Percentiles rank a stretch among this genome's conserved stretches.
phyloP scores from a whole-genome alignment of 1,140 invertebrate species.

The Telenomus remus region DNA sequence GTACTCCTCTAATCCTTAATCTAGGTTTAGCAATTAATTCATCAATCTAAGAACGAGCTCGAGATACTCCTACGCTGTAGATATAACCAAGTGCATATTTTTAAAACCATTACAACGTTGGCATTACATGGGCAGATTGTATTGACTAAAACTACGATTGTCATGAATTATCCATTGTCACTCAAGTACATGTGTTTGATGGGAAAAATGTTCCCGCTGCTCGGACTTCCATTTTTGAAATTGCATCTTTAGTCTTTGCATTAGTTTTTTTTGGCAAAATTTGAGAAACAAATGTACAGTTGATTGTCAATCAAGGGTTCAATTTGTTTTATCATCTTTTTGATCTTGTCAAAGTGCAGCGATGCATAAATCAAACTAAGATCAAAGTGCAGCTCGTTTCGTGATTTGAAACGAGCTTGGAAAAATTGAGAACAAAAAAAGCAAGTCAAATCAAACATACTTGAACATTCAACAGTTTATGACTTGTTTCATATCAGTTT shows the following conservation, averaged over 20 bases:
- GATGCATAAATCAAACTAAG: constrained; percentile 52
- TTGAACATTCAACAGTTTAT: constrained; percentile 11
- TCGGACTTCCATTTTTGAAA: constrained; percentile 54
- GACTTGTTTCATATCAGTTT: too few species aligned
- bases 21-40: constrained; percentile 17
- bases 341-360: constrained; percentile 53
- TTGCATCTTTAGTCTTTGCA: constrained; percentile 36
- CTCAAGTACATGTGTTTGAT: constrained; percentile 30
- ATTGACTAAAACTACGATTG: constrained; percentile 17
- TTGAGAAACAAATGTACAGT: constrained; percentile 28
- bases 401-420: not conserved
- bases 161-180: constrained; percentile 37
- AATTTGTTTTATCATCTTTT: constrained; percentile 34
- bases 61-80: constrained; percentile 37
- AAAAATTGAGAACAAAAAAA: constrained; percentile 17
- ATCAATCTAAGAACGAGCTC: not conserved
- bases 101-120: constrained; percentile 42
- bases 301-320: constrained; percentile 37
- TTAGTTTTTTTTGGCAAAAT: constrained; percentile 17
- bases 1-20: constrained; percentile 29
- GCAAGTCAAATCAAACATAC: constrained; percentile 15
- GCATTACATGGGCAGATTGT: constrained; percentile 27
- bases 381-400: constrained; percentile 37
- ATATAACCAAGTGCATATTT: constrained; percentile 61
- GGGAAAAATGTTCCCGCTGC: constrained; percentile 57